A percentile compares a stretch with the other conserved stretches of the same genome.
phyloP scores from a whole-genome alignment of 2,888 invertebrate species.

The Bombylius discolor region DNA sequence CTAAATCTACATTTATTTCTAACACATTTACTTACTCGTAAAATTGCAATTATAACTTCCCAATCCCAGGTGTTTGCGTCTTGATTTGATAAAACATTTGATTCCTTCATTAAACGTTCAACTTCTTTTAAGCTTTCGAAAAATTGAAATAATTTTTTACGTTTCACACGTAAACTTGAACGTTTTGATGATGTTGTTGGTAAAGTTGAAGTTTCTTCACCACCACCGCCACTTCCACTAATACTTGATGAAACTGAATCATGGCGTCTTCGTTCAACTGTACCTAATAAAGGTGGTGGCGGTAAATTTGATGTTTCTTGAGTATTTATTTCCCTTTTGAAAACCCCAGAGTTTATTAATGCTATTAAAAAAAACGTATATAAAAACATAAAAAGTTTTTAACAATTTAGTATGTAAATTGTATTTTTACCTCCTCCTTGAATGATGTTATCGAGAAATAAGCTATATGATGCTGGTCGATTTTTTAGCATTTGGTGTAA shows the following conservation, averaged over 20 bases:
- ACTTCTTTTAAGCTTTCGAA: slow-evolving; percentile 44
- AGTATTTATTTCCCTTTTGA: slow-evolving; percentile 33
- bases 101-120: slow-evolving; percentile 62
- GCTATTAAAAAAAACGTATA: slow-evolving; percentile 15
- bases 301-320: slow-evolving; percentile 20
- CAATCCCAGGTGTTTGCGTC: slow-evolving; percentile 85
- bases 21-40: slow-evolving; percentile 45
- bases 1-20: too few relatives aligned
- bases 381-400: neutral
- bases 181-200: slow-evolving; percentile 18
- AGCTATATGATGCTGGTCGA: slow-evolving; percentile 66
- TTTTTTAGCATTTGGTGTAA: slow-evolving; percentile 70
- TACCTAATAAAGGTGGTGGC: slow-evolving; percentile 13
- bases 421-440: slow-evolving; percentile 38
- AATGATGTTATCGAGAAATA: slow-evolving; percentile 69
- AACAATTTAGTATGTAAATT: neutral
- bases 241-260: slow-evolving; percentile 38
- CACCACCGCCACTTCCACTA: slow-evolving; percentile 18
- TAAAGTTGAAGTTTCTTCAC: slow-evolving; percentile 7
- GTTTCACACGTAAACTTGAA: slow-evolving; percentile 31
- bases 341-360: slow-evolving; percentile 32
- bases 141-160: slow-evolving; percentile 40
- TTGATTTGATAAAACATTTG: slow-evolving; percentile 64
- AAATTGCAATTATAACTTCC: slow-evolving; percentile 72
- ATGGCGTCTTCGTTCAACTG: slow-evolving; percentile 34